A percentile compares a stretch with the other conserved stretches of the same genome.
Conservation (phyloP, 2,888 invertebrate genomes). For the Hypsopygia costalis region DNA sequence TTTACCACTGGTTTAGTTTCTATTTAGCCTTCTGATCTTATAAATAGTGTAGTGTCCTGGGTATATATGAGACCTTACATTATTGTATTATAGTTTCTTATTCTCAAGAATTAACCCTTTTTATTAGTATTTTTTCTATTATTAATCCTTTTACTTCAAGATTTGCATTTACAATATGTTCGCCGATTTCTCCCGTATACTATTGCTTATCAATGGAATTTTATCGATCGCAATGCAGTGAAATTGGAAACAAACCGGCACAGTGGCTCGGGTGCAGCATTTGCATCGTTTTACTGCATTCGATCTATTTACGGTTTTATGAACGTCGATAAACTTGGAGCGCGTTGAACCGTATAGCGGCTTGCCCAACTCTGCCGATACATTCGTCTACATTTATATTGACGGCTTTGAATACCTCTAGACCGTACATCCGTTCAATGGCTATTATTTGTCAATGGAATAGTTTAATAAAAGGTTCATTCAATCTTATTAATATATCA, state of each 20-base stretch:
- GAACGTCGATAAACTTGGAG: conserved; percentile 58
- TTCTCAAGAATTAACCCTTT: not conserved
- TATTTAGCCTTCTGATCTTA: conserved; percentile 3
- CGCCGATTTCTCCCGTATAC: conserved; percentile 5
- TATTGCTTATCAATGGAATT: conserved; percentile 41
- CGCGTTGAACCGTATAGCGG: conserved; percentile 46
- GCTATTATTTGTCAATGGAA: not conserved
- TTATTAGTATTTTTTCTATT: no score
- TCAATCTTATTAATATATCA: no score
- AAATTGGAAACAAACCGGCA: conserved; percentile 54
- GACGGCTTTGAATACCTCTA: conserved; percentile 19
- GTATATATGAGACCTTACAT: no score
- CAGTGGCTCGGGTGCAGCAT: conserved; percentile 34
- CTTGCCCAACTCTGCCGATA: conserved; percentile 26
- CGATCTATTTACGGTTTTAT: conserved; percentile 74
- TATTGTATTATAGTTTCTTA: no score
- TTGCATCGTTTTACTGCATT: conserved; percentile 62
- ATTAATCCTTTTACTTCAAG: no score
- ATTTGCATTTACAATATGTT: not conserved
- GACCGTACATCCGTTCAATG: conserved; percentile 1
- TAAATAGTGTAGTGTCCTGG: no score
- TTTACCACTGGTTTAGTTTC: not conserved
- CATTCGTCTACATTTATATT: conserved; percentile 33
- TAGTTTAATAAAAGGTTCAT: no score
- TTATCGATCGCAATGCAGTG: conserved; percentile 64